phyloP scores from a whole-genome alignment of 2,113 vertebrate genomes.

The Spea bombifrons region DNA sequence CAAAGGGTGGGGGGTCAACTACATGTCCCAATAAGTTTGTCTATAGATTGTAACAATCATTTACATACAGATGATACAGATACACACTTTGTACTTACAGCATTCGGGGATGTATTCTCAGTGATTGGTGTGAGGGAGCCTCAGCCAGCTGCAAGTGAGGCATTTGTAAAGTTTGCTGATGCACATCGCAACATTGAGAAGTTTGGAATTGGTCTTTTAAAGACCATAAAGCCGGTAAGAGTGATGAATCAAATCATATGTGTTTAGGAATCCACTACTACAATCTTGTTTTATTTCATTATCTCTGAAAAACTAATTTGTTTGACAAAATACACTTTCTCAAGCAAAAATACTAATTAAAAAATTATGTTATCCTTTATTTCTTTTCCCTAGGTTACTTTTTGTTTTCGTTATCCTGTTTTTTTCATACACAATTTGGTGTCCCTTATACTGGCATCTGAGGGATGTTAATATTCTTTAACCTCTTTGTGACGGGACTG shows the following conservation, averaged over 20 bases:
- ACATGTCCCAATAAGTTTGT: too few relatives aligned
- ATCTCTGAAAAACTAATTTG: background rate
- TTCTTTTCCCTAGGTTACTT: too few relatives aligned
- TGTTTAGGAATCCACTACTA: background rate
- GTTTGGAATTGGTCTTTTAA: conserved; percentile 91
- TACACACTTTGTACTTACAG: conserved; percentile 53
- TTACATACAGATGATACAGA: background rate
- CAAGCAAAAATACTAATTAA: background rate
- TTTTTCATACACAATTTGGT: too few relatives aligned
- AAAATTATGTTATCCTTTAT: too few relatives aligned
- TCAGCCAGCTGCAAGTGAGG: conserved; percentile 91
- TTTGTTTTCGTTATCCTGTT: too few relatives aligned
- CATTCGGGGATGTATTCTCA: conserved; percentile 95
- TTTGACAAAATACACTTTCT: background rate
- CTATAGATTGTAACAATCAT: too few relatives aligned
- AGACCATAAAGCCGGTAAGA: conserved; percentile 94
- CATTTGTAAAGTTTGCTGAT: conserved; percentile 97
- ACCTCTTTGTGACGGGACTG: too few relatives aligned
- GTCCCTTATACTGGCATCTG: too few relatives aligned
- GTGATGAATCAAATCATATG: background rate
- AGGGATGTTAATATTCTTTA: too few relatives aligned
- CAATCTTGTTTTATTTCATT: background rate
- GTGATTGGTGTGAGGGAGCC: conserved; percentile 95
- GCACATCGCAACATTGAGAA: conserved; percentile 97
- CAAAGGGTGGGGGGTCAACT: too few relatives aligned